Percentiles rank a stretch among this genome's conserved stretches.
Evolutionary conservation across 1,140 invertebrate species (phyloP).

Genomic region (Trissolcus basalis): DNA sequence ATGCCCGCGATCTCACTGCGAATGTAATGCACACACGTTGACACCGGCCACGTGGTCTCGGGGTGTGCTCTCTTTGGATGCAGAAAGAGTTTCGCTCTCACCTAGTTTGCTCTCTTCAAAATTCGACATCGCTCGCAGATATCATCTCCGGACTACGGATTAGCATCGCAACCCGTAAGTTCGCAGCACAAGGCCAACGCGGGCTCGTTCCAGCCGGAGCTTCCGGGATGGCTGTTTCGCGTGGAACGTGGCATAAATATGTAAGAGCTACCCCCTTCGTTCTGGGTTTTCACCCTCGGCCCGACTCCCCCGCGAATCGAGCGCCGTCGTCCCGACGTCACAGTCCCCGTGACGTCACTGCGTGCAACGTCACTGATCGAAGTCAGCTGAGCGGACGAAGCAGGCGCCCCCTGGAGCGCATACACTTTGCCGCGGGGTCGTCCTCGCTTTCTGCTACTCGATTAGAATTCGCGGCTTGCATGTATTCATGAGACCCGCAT

Average conservation of each 20-base stretch:
- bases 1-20: neutral
- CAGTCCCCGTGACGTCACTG: constrained; percentile 66
- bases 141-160: constrained; percentile 60
- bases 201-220: constrained; percentile 33
- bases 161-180: constrained; percentile 59
- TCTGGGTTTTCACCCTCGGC: constrained; percentile 57
- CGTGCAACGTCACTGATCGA: constrained; percentile 73
- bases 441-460: constrained; percentile 49
- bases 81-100: constrained; percentile 5
- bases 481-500: constrained; percentile 65
- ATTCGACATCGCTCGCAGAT: constrained; percentile 49
- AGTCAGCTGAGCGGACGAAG: constrained; percentile 70
- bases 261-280: constrained; percentile 73
- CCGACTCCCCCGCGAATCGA: constrained; percentile 62
- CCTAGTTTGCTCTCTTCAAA: constrained; percentile 42
- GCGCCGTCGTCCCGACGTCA: constrained; percentile 57
- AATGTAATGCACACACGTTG: too few species aligned
- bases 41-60: neutral
- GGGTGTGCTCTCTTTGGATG: constrained; percentile 13
- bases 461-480: constrained; percentile 63
- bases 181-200: constrained; percentile 54
- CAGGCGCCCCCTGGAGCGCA: constrained; percentile 44
- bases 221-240: constrained; percentile 62
- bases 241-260: constrained; percentile 74
- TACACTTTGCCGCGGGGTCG: constrained; percentile 42